Evolutionary conservation across 1,140 invertebrate genomes (phyloP).

Genomic region (Euwallacea similis): DNA sequence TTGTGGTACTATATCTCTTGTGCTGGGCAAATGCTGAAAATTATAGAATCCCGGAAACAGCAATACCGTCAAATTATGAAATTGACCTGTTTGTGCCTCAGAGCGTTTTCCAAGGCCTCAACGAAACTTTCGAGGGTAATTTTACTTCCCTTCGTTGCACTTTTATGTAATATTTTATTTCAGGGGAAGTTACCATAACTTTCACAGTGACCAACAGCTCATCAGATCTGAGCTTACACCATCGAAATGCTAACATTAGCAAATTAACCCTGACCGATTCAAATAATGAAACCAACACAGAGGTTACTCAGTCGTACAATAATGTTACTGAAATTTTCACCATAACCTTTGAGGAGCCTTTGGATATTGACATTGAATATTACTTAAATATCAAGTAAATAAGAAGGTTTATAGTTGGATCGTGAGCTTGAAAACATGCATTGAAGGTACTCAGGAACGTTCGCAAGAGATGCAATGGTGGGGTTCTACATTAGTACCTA

Average conservation of each 20-base stretch:
- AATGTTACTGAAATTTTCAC: slow-evolving; percentile 20
- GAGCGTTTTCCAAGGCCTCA: slow-evolving; percentile 4
- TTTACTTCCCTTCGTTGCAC: background rate
- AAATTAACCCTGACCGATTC: background rate
- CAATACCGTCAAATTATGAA: slow-evolving; percentile 16
- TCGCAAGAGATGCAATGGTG: slow-evolving; percentile 55
- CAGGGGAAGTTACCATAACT: slow-evolving; percentile 14
- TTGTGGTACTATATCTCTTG: too few species aligned
- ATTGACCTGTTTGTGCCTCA: slow-evolving; percentile 22
- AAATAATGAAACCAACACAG: background rate
- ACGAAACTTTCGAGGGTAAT: slow-evolving; percentile 14
- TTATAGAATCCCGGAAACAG: slow-evolving; percentile 16
- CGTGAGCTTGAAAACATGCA: background rate
- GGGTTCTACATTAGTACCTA: slow-evolving; percentile 83
- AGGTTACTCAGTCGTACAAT: background rate
- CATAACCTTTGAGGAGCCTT: background rate
- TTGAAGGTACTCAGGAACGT: slow-evolving; percentile 20
- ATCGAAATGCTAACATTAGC: background rate
- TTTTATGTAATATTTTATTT: background rate
- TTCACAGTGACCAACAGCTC: slow-evolving; percentile 14
- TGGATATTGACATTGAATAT: slow-evolving; percentile 7
- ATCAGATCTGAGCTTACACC: slow-evolving; percentile 5
- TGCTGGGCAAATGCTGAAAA: background rate
- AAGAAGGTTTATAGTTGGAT: background rate
- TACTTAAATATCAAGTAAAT: slow-evolving; percentile 13